Evolutionary conservation across 2,888 invertebrate species (phyloP), one percentile per base, ranked within the genome.

Genomic region (Eulithis testata): DNA sequence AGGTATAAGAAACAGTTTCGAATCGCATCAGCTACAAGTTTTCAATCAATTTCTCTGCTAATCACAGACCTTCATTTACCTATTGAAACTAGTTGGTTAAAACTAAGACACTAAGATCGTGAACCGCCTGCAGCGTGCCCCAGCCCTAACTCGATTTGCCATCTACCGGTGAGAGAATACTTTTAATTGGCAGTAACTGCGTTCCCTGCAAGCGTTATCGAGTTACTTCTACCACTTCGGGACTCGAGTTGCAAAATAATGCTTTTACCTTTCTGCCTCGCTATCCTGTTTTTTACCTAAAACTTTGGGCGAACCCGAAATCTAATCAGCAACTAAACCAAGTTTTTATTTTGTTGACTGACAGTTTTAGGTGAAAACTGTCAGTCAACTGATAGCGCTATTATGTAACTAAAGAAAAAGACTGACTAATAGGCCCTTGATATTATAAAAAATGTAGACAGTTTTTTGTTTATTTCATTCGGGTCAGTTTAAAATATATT

Each of bases 111-210:
- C 6, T 8, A 40, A 40, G 40, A 40, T 40, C 40, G 43, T 27
- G 36, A 49, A 50, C n/a, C 56, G 55, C 63, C 52, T 12, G 47
- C 52, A 63, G 45, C 21, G 27, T 21, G 49, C 27, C 14, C 53
- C 4, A 54, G 49, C 60, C 47, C 86, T 90, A 91, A 90, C 87
- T 89, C 82, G 83, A 90, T 90, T 88, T 84, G 76, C 81, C 73
- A 78, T 77, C 81, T 83, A 78, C 84, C 87, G 86, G 84, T 83
- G 86, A 83, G 86, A 84, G 89, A 90, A 88, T 86, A 91, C 92
- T 91, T 92, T 91, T 93, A 93, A 91, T 91, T 92, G 91, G 86
- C 89, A 83, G 86, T 91, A 92, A 92, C 91, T 89, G 85, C 87
- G 87, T 91, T 90, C 87, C 87, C 88, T 90, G 89, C 90, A 88